Conservation (phyloP, 2,113 vertebrate genomes). For the Oenanthe oenanthe region DNA sequence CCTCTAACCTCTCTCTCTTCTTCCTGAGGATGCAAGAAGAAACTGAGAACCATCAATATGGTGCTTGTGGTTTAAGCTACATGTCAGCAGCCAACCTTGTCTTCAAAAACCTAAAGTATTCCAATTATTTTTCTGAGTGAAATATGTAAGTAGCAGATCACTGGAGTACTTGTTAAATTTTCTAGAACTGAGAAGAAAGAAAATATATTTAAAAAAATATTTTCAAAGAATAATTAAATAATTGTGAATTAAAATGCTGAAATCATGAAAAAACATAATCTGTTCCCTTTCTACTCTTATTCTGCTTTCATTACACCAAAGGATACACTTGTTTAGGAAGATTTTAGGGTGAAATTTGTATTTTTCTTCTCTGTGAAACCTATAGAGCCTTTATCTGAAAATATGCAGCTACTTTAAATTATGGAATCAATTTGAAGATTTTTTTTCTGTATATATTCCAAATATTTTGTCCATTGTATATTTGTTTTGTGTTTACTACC, state of each 20-base stretch:
- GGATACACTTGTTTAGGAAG: background rate
- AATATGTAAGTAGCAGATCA: background rate
- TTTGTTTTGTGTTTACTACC: background rate
- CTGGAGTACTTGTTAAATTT: background rate
- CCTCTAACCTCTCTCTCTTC: too few relatives aligned
- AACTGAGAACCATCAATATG: background rate
- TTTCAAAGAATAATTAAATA: background rate
- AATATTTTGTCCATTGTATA: background rate
- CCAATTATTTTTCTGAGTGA: background rate
- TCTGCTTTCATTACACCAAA: background rate
- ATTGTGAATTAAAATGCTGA: background rate
- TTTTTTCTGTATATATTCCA: background rate
- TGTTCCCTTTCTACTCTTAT: background rate
- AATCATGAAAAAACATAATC: background rate
- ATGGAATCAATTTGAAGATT: background rate
- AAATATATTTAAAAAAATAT: background rate
- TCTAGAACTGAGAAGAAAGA: background rate
- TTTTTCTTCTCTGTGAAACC: background rate
- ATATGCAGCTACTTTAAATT: background rate
- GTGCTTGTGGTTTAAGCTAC: background rate
- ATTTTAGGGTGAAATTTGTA: background rate
- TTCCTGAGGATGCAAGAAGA: background rate
- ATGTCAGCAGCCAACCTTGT: background rate
- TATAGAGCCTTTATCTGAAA: background rate
- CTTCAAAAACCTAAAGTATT: background rate